phyloP scores from a whole-genome alignment of 2,888 invertebrate genomes.

The Drosophila macrospina region DNA sequence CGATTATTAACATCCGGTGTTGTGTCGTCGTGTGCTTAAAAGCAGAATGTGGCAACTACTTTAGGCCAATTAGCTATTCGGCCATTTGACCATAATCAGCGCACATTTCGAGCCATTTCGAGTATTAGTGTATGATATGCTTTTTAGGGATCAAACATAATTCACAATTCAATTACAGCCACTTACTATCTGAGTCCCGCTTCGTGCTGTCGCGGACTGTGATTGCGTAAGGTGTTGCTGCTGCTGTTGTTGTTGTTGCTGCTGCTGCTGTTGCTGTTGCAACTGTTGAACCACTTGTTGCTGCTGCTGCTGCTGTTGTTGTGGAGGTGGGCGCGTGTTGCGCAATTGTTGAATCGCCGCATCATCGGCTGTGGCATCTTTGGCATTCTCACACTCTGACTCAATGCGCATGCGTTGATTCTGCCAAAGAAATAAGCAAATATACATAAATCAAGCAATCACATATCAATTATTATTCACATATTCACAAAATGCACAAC shows the following conservation, averaged over 20 bases:
- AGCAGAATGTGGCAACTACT: conserved; percentile 11
- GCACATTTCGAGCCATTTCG: conserved; percentile 6
- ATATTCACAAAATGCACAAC: background rate
- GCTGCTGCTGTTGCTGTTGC: conserved; percentile 51
- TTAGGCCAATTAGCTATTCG: conserved; percentile 4
- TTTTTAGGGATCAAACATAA: conserved; percentile 27
- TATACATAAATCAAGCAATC: conserved; percentile 1
- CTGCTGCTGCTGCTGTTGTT: conserved; percentile 57
- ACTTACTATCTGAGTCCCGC: conserved; percentile 75
- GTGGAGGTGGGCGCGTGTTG: conserved; percentile 62
- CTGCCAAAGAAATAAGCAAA: conserved; percentile 58
- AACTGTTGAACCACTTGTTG: conserved; percentile 54
- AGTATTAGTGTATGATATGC: conserved; percentile 9
- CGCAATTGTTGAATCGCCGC: conserved; percentile 50
- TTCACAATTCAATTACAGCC: conserved; percentile 64
- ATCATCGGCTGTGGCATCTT: conserved; percentile 67
- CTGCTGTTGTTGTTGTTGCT: conserved; percentile 51
- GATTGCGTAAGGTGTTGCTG: conserved; percentile 57
- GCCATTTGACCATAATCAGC: conserved; percentile 6
- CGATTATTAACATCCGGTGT: conserved; percentile 44
- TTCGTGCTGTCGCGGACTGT: conserved; percentile 60
- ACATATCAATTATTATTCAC: background rate
- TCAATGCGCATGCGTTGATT: conserved; percentile 84
- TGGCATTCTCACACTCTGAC: conserved; percentile 80
- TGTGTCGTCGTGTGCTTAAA: background rate